Base-by-base conservation (phyloP, 2,797 vertebrate genomes). In the Rhinatrema bivittatum region DNA sequence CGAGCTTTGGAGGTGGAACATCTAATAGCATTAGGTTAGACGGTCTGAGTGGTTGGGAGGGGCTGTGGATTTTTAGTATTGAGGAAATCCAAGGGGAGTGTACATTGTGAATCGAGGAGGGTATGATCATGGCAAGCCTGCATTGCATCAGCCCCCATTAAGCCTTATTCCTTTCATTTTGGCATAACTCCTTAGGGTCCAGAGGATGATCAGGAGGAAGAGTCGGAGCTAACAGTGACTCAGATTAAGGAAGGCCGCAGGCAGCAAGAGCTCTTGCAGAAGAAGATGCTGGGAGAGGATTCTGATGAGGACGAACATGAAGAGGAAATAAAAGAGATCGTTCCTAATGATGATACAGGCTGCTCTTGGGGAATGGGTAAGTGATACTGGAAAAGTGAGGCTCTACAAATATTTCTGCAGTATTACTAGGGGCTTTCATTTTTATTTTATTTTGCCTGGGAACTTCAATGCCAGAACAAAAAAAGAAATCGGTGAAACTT, bases 321-420 rank as follows among this genome's bases (percentile, higher is more conserved):
- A 14, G 50, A 41, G 19, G 62, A 44, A 20, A 61, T 17, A 29
- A 55, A n/a, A 5, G 49, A 56, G 25, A 79, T 41, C 46, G 53
- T 16, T 26, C 74, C 78, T 7, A 86, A 60, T 1, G 82, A 70
- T 5, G 90, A 94, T 5, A 61, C 81, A 2, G 92, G 90, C 40
- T 99, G 96, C 53, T 91, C 76, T 0, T 99, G 95, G 96, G 96
- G 96, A 71, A 93, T 99, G 69, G 90, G 96, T 98, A 70, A 86
- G 85, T 30, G 7, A 10, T 45, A 16, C 16, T 31, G 32, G 19
- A n/a, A n/a, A n/a, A n/a, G n/a, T n/a, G n/a, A n/a, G 25, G 24
- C 18, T 11, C 14, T 39, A 7, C n/a, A 4, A 22, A 25, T 25
- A 31, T 7, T 28, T 50, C 41, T 24, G 25, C 16, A 35, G 38